Percentiles rank a stretch among this genome's conserved stretches.
These are phyloP conservation scores for Heliconius hermathena DNA, from an alignment of 1,140 invertebrate genomes.

Conservation along the genomic window DNA sequence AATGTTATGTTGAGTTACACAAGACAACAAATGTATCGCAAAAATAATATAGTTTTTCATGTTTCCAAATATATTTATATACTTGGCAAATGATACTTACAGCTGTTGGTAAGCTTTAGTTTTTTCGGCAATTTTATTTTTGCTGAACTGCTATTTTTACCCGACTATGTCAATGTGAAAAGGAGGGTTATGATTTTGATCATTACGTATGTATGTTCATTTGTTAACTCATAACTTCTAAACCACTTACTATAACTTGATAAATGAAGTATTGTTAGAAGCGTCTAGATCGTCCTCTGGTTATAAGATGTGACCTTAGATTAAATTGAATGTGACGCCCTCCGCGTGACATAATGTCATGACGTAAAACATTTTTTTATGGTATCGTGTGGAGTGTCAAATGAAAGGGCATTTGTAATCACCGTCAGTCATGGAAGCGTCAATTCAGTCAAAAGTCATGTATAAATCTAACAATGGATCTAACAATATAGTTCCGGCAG, in stretches of 20 bases:
- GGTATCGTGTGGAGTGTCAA: too few species aligned
- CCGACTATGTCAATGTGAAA: too few species aligned
- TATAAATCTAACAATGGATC: background rate
- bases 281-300: too few species aligned
- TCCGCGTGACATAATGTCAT: too few species aligned
- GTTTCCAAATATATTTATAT: slow-evolving; percentile 3
- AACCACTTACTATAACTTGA: too few species aligned
- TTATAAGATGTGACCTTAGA: too few species aligned
- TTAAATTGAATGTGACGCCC: too few species aligned
- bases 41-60: background rate
- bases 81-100: background rate
- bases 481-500: background rate
- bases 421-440: background rate
- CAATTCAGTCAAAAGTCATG: background rate
- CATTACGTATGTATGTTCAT: too few species aligned
- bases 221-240: too few species aligned
- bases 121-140: background rate
- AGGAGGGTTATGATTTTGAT: too few species aligned
- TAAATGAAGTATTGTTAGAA: too few species aligned
- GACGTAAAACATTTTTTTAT: too few species aligned
- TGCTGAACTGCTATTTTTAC: background rate
- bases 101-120: background rate
- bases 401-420: background rate
- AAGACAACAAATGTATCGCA: background rate
- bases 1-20: background rate